Conservation (phyloP, 2,888 invertebrate genomes). For the Dryobota labecula region DNA sequence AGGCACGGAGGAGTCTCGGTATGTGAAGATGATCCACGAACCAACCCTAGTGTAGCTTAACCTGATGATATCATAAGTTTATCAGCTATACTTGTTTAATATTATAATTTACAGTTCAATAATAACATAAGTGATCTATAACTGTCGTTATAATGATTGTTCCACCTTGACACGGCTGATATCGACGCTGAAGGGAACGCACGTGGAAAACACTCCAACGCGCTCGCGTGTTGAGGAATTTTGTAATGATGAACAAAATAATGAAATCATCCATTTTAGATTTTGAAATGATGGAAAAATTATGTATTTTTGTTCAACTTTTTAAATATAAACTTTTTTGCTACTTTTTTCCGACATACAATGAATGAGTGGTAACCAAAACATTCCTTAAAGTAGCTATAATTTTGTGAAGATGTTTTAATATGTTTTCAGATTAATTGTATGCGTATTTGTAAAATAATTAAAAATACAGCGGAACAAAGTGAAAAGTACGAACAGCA, state of each 20-base stretch:
- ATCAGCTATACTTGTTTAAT: conserved; percentile 15
- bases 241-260: background rate
- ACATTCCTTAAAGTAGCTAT: background rate
- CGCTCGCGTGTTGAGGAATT: background rate
- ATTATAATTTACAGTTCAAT: conserved; percentile 47
- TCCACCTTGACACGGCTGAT: conserved; percentile 64
- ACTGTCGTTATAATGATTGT: conserved; percentile 49
- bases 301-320: background rate
- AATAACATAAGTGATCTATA: conserved; percentile 57
- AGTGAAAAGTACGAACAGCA: background rate
- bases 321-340: too few relatives aligned
- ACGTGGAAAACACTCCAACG: conserved; percentile 55
- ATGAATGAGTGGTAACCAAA: background rate
- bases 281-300: background rate
- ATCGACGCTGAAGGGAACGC: conserved; percentile 27
- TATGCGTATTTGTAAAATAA: background rate
- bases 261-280: background rate
- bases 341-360: background rate
- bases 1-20: too few relatives aligned
- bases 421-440: background rate
- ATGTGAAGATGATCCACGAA: too few relatives aligned
- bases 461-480: background rate
- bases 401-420: too few relatives aligned
- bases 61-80: background rate
- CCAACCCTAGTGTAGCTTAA: too few relatives aligned